Base-by-base conservation (phyloP, 2,113 vertebrate genomes). In the Sinocyclocheilus anophthalmus region DNA sequence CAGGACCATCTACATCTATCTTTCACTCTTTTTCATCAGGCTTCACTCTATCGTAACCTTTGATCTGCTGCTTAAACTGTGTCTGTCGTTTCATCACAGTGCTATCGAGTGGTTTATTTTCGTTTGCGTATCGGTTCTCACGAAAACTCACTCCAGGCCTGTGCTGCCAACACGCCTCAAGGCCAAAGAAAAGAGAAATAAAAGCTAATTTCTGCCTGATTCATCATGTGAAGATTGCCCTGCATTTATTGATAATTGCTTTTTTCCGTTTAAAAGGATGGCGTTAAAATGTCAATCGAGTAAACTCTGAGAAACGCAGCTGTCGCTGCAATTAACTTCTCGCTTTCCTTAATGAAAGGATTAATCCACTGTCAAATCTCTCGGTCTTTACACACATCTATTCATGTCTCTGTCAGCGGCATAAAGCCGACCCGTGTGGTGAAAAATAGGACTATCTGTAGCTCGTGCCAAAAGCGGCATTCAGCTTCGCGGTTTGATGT, bases 311-410 rank as follows among this genome's bases (percentile, higher is more conserved):
- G 94, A 91, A 92, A 92, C 92, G 94, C 94, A 95, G 94, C 94
- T 95, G 94, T 94, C 92, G 93, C 92, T 92, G 94, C 94, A 95
- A 95, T 95, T 95, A 95, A 94, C 93, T 94, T 94, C 94, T 94
- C 92, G 92, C 93, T 93, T 93, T 93, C 91, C 90, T 90, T 94
- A 94, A 95, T 95, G 94, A 95, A 95, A 94, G 94, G 94, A 94
- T 94, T 94, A 94, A 94, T 94, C 94, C 92, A 85, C 93, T 92
- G 92, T 93, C 92, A 93, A 94, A 94, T 95, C 93, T 93, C 92
- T 91, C 86, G 85, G 91, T 94, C 93, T 92, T 95, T 94, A 93
- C 89, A 92, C 92, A 92, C 92, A 89, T 90, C 91, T 91, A 93
- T 94, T 95, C 92, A 94, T 90, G 87, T 18, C 18, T 65, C 90